Evolutionary conservation across 2,797 vertebrate species (phyloP).

Genomic region (Momotus momota): DNA sequence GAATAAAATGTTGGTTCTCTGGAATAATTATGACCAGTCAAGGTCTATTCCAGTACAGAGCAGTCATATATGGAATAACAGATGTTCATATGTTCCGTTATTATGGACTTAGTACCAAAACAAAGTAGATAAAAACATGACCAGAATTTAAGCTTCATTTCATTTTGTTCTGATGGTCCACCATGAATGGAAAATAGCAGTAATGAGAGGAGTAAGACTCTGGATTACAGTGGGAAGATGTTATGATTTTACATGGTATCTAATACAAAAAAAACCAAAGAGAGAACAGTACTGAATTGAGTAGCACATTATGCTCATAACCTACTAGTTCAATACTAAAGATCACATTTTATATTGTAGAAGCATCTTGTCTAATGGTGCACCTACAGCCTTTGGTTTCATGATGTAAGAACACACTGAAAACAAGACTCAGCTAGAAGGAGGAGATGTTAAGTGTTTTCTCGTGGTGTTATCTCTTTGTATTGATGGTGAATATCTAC

Average conservation of each 20-base stretch:
- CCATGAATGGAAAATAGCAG: not conserved
- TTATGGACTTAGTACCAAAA: not conserved
- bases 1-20: not conserved
- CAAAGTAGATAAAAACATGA: accelerated
- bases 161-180: not conserved
- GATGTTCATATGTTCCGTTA: not conserved
- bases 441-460: not conserved
- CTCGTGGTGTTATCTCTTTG: not conserved
- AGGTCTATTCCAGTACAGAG: not conserved
- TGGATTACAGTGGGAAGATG: not conserved
- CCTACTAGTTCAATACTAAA: too few relatives aligned
- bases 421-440: not conserved
- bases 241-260: not conserved
- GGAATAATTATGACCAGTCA: not conserved
- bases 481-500: not conserved
- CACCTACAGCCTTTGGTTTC: not conserved
- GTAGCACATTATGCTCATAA: not conserved
- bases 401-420: not conserved
- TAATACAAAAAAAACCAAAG: not conserved
- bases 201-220: not conserved
- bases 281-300: not conserved
- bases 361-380: not conserved
- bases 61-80: not conserved
- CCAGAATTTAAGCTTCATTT: not conserved
- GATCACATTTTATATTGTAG: not conserved